Conservation (phyloP, 2,888 invertebrate species). For the Cerceris ruficornis region DNA sequence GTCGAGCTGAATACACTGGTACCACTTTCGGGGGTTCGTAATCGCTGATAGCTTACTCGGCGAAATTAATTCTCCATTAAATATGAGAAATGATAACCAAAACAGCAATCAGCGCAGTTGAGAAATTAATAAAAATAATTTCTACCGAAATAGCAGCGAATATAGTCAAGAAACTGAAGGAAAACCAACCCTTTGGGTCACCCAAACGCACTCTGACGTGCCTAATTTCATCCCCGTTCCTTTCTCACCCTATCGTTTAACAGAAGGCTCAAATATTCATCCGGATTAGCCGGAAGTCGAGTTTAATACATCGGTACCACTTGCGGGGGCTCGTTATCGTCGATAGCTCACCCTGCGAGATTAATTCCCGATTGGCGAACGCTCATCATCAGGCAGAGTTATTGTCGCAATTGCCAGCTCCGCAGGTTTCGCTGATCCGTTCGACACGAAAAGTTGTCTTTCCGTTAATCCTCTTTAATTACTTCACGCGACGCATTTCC, state of each 20-base stretch:
- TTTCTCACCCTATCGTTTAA: conserved; percentile 39
- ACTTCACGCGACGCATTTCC: no score
- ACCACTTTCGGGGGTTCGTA: conserved; percentile 17
- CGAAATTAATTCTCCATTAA: conserved; percentile 57
- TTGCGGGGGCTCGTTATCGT: conserved; percentile 25
- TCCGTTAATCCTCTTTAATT: no score
- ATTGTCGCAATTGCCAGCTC: no score
- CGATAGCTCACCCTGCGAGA: conserved; percentile 25
- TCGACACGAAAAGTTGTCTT: no score
- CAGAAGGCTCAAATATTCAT: conserved; percentile 38
- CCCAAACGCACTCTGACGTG: no score
- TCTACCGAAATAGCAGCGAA: no score
- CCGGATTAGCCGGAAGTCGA: conserved; percentile 49
- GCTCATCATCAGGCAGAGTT: no score
- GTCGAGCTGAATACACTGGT: conserved; percentile 42
- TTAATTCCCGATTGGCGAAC: conserved; percentile 58
- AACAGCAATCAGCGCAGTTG: neutral
- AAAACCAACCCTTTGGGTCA: no score
- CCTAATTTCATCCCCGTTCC: conserved; percentile 28
- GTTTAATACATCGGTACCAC: conserved; percentile 41
- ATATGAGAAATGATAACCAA: neutral
- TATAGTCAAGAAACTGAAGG: no score
- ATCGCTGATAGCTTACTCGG: conserved; percentile 19
- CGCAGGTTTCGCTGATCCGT: no score
- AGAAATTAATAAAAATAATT: no score